phyloP scores from a whole-genome alignment of 2,113 vertebrate species.

The Felis chaus region DNA sequence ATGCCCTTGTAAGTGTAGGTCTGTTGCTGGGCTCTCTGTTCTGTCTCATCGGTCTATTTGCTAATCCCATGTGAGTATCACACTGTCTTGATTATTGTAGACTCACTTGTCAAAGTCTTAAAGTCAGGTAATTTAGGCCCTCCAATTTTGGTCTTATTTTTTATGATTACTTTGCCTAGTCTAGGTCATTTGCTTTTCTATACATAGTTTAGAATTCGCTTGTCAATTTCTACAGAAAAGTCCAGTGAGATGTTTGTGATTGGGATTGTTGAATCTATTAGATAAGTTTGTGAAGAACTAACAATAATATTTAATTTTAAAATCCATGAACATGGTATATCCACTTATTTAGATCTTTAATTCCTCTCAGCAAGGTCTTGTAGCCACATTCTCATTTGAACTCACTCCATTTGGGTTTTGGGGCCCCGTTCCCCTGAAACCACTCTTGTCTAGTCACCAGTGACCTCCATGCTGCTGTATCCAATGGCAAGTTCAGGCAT shows the following conservation, averaged over 20 bases:
- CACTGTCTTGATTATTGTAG: background rate
- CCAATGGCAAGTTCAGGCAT: background rate
- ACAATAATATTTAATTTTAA: background rate
- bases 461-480: background rate
- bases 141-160: constrained; percentile 16
- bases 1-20: background rate
- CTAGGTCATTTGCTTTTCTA: background rate
- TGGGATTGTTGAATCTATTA: background rate
- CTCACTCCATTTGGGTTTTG: background rate
- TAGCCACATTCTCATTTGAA: background rate
- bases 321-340: background rate
- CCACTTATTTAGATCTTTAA: background rate
- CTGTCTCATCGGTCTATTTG: background rate
- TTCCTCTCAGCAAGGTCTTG: background rate
- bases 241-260: background rate
- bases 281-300: background rate
- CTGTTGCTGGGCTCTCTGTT: background rate
- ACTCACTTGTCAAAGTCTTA: background rate
- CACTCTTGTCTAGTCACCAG: background rate
- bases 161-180: background rate
- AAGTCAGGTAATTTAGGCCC: background rate
- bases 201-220: background rate
- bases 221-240: background rate
- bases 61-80: background rate
- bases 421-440: background rate